Evolutionary conservation across 2,888 invertebrate species (phyloP), one percentile per base, ranked within the genome.

Genomic region (Coleophora flavipennella): DNA sequence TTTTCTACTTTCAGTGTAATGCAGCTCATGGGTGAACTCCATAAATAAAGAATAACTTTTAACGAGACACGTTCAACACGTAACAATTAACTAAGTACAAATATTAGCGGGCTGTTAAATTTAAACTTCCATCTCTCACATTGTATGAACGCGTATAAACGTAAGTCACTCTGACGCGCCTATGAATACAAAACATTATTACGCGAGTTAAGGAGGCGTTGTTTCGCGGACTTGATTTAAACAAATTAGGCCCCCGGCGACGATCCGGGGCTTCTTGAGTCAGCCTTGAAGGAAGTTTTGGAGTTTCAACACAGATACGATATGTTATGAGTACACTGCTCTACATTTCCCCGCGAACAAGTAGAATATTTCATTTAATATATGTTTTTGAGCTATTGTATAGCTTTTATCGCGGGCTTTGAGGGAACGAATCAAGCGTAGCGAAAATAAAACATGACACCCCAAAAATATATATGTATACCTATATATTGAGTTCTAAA

Each of bases 281-380:
- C 39, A 43, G 20, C 20, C 20, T 20, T 20, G 20, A 20, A 20
- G 20, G 20, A 20, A 20, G 20, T 20, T 20, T 20, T 20, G 20
- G 20, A 44, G 48, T 40, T 36, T 29, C 37, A 33, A 44, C 25
- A 10, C n/a, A 8, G 33, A 10, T 20, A 36, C 29, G 36, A 36
- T n/a, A n/a, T 35, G 11, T 2, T 8, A 26, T 26, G 35, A 8
- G 11, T 26, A 27, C 0, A 86, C 91, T 0, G 43, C 90, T 48
- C 78, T 75, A 48, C 53, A 87, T 1, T 63, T 89, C 3, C n/a
- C n/a, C n/a, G n/a, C n/a, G n/a, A n/a, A n/a, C n/a, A n/a, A n/a
- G n/a, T n/a, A n/a, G n/a, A n/a, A n/a, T n/a, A n/a, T n/a, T n/a
- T n/a, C n/a, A n/a, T n/a, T n/a, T n/a, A n/a, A n/a, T n/a, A n/a